phyloP scores from a whole-genome alignment of 2,113 vertebrate genomes.

The Oenanthe melanoleuca region DNA sequence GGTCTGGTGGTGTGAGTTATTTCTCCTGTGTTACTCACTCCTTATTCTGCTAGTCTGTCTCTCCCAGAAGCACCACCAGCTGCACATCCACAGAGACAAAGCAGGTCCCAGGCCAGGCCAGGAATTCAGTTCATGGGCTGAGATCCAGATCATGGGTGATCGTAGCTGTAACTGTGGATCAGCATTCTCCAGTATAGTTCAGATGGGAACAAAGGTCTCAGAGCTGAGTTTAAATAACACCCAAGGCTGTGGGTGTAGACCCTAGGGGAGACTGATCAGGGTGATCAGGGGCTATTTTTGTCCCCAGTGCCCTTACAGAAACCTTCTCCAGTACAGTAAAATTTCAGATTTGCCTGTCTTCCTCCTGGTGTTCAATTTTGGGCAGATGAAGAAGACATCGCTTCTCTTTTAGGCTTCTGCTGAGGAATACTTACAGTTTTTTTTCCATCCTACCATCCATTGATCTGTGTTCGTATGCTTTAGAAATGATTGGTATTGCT shows the following conservation, averaged over 20 bases:
- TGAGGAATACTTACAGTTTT: not conserved
- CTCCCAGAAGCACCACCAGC: not conserved
- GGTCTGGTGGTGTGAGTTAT: accelerated
- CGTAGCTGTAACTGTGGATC: not conserved
- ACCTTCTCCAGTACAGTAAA: not conserved
- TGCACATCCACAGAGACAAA: not conserved
- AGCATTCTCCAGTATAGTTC: not conserved
- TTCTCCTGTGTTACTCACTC: not conserved
- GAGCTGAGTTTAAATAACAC: not conserved
- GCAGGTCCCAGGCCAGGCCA: not conserved
- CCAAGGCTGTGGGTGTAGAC: not conserved
- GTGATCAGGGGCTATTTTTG: not conserved
- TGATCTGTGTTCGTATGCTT: not conserved
- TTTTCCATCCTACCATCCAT: not conserved
- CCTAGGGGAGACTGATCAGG: not conserved
- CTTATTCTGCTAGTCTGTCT: not conserved
- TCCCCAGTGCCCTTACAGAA: not conserved
- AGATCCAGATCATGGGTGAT: not conserved
- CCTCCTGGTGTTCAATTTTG: not conserved
- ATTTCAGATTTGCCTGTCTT: not conserved
- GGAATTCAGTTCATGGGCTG: not conserved
- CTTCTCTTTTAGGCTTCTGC: not conserved
- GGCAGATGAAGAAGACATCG: not conserved
- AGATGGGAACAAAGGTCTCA: accelerated
- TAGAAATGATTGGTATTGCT: not conserved